Evolutionary conservation across 2,888 invertebrate species (phyloP), one percentile per base, ranked within the genome.

Genomic region (Sesia bembeciformis): DNA sequence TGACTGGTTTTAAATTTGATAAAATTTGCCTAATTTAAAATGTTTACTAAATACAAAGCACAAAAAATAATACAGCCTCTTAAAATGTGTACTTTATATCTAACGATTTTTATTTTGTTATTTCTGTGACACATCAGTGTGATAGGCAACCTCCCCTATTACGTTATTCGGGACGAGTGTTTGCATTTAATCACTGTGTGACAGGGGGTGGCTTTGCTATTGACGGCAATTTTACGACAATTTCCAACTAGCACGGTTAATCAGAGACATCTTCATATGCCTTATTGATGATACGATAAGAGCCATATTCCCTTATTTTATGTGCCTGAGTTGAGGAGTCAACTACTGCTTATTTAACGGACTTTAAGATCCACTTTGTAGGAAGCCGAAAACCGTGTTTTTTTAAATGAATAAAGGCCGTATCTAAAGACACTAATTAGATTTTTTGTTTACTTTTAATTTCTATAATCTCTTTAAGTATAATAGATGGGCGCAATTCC

Each of bases 181-280:
- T 78, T 74, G 68, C 65, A 64, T 78, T 75, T 70, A 73, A 76
- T 76, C 71, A 73, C 63, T 53, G 61, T 57, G 65, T 65, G 66
- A 66, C 65, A 63, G 66, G 61, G 59, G 58, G 57, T 50, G 52
- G 49, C 5, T 46, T 53, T 52, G 51, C 40, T 7, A 5, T 39
- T 5, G 4, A 43, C 40, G 52, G 8, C 55, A 52, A 49, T 55
- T 55, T 54, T 52, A 7, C 23, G 8, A 46, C 52, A 42, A 41
- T 64, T 60, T 59, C 52, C 55, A 57, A 58, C 62, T 59, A 62
- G 23, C 23, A 23, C 23, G 23, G 23, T 23, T 23, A 23, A 23
- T 23, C 23, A 23, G 23, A 23, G 23, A 23, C 23, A 23, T 23
- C 23, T 23, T 23, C 23, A 23, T 23, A 23, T 23, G 23, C 23